Evolutionary conservation across 2,888 invertebrate genomes (phyloP).

Genomic region (Agrotis exclamationis): DNA sequence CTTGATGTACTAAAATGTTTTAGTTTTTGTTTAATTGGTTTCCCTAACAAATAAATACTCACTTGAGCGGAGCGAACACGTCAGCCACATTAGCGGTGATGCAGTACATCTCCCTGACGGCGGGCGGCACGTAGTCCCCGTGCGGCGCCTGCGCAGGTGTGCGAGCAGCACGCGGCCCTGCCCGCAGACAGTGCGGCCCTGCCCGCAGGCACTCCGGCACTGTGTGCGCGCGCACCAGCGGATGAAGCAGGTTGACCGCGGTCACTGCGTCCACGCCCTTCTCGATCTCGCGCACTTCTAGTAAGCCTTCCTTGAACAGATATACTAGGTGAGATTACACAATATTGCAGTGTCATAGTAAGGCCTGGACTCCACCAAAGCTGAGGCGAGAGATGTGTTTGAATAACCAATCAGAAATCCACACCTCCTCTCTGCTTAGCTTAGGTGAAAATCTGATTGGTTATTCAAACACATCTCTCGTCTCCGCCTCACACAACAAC

Average conservation of each 20-base stretch:
- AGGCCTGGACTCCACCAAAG: too few species aligned
- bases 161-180: conserved; percentile 6
- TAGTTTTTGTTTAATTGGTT: too few species aligned
- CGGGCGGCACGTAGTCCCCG: conserved; percentile 85
- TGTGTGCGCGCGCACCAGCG: conserved; percentile 82
- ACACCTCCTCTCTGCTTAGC: too few species aligned
- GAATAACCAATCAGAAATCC: too few species aligned
- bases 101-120: conserved; percentile 93
- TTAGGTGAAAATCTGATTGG: too few species aligned
- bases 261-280: conserved; percentile 96
- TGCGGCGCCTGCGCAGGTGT: conserved; percentile 7
- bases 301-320: conserved; percentile 89
- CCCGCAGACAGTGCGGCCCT: background rate
- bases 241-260: conserved; percentile 92
- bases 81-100: conserved; percentile 93
- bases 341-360: background rate
- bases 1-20: too few species aligned
- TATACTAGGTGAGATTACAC: conserved; percentile 15
- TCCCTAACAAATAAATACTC: conserved; percentile 33
- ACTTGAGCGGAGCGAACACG: conserved; percentile 91
- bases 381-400: too few species aligned
- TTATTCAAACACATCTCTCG: too few species aligned
- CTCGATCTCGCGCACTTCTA: conserved; percentile 92
- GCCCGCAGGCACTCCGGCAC: conserved; percentile 37
- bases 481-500: too few species aligned